These are phyloP conservation scores for Hemaris fuciformis DNA, from an alignment of 2,888 invertebrate species.

Conservation along the genomic window DNA sequence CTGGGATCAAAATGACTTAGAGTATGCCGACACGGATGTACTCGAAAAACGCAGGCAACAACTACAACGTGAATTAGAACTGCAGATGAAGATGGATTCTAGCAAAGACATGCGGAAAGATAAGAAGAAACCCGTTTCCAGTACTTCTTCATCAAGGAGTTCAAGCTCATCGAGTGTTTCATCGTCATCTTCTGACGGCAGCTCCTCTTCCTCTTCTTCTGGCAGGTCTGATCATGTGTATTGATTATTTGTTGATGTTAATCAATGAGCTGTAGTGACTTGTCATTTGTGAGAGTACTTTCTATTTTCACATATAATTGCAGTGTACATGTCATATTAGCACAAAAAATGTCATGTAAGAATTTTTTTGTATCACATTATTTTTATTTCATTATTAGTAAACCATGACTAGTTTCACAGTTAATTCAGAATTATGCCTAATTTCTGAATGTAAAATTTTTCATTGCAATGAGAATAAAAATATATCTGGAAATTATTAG, in stretches of 20 bases:
- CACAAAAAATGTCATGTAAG: not conserved
- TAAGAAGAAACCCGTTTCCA: constrained; percentile 85
- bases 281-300: not conserved
- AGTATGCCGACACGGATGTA: constrained; percentile 90
- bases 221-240: constrained; percentile 52
- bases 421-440: too few species aligned
- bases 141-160: constrained; percentile 85
- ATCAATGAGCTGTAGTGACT: not conserved
- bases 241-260: not conserved
- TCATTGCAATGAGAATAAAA: not conserved
- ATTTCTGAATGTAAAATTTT: not conserved
- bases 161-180: constrained; percentile 84
- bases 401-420: too few species aligned
- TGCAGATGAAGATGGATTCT: constrained; percentile 89
- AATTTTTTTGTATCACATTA: too few species aligned
- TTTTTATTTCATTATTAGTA: too few species aligned
- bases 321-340: not conserved
- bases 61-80: constrained; percentile 88
- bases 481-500: not conserved
- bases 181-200: constrained; percentile 84
- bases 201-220: constrained; percentile 84
- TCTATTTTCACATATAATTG: not conserved
- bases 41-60: constrained; percentile 88
- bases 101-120: constrained; percentile 85
- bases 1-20: constrained; percentile 90